Evolutionary conservation across 2,113 vertebrate species (phyloP), one percentile per base, ranked within the genome.

Genomic region (Symphodus melops): DNA sequence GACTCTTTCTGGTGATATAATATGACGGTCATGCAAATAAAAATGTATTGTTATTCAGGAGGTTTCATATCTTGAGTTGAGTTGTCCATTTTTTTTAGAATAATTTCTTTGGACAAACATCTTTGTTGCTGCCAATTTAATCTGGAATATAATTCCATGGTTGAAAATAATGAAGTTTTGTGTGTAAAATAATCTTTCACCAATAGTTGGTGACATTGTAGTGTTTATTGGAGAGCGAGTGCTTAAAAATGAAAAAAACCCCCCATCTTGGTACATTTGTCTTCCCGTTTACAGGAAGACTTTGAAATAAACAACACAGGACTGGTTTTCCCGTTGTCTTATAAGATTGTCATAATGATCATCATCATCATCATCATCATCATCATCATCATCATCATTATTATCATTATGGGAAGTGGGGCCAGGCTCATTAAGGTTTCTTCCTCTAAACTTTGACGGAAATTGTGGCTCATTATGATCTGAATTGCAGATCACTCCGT

Each of bases 401-500:
- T 33, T 11, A 55, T 79, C 20, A 63, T 77, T 80, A 74, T 28
- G 5, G 13, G 5, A 54, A 28, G 5, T 54, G 72, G 65, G 65
- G 75, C 74, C 62, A 68, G 9, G 8, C 14, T 68, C 69, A 80
- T 85, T 62, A 49, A 74, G 72, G 64, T 42, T 33, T 51, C 59
- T 69, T 64, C 53, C 61, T 61, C 55, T 1, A 68, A 64, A 64
- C 28, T 21, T 53, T 75, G 51, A 88, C 64, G 21, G 46, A 77
- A 81, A 66, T 62, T 14, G 3, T 51, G 8, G 1, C 37, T 75
- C 56, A 59, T 82, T 70, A 64, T 28, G 0, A 62, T 60, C 51
- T 77, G 62, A 85, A 74, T n/a, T 60, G 51, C 82, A 74, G 77
- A 72, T 86, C 42, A 48, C 33, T 57, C 63, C 65, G 25, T 65